Base-by-base conservation (phyloP, 2,888 invertebrate genomes). In the Anticlea derivata region DNA sequence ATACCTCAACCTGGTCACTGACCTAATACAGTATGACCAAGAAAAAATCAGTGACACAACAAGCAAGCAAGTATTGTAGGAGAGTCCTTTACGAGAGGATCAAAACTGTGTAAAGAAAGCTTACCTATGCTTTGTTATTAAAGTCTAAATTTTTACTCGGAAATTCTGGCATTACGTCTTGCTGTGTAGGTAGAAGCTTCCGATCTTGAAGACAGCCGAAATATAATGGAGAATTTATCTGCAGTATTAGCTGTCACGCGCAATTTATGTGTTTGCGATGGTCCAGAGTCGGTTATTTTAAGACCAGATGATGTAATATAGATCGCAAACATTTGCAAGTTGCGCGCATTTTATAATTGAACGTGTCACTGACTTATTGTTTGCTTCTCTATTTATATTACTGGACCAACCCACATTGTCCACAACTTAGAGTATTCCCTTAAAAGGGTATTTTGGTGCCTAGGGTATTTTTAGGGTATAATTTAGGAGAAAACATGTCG, bases 291-390 rank as follows among this genome's bases (percentile, higher is more conserved):
- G 38, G 55, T 63, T 73, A 70, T 71, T 67, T 66, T 61, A 48
- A 66, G 58, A 62, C 13, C 45, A 31, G 51, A 57, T 73, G 73
- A 73, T 66, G 68, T 64, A 68, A 72, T 68, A 65, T 60, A 65
- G 58, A 52, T 54, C 39, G 40, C 38, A 57, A 59, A 55, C 59
- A 61, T 56, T 35, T 39, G 59, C 62, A 50, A 59, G 45, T 48
- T 43, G 43, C 47, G 61, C 55, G 45, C 63, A 63, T 53, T 61
- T 60, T 69, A 60, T 65, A 61, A 63, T 64, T 31, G 52, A 55
- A 44, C 38, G 44, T 53, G 55, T 58, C 55, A 46, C 46, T 60
- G 60, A 61, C 40, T 58, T 61, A 53, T 57, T 50, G 40, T 63
- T 60, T 60, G 53, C 48, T 57, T 61, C 40, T 59, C 47, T 55